phyloP scores from a whole-genome alignment of 2,888 invertebrate species.

The Agrenia bidenticulata region DNA sequence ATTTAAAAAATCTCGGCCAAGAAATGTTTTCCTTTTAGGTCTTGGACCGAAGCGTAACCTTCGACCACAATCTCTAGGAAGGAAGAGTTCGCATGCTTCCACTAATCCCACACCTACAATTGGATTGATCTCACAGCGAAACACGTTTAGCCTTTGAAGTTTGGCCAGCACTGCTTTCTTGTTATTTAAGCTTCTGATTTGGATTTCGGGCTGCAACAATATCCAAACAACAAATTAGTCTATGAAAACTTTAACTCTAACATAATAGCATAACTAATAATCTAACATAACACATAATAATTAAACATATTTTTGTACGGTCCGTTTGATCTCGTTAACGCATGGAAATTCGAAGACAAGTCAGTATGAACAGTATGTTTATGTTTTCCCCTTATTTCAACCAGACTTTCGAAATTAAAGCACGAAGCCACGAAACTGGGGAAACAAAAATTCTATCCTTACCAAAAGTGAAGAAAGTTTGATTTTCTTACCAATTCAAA shows the following conservation, averaged over 20 bases:
- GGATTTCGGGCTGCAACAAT: slow-evolving; percentile 39
- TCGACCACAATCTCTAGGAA: slow-evolving; percentile 6
- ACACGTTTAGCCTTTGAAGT: slow-evolving; percentile 39
- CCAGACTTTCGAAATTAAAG: slow-evolving; percentile 24
- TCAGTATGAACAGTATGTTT: slow-evolving; percentile 33
- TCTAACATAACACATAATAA: background rate
- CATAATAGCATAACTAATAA: background rate
- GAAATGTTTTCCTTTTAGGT: background rate
- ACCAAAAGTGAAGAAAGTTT: too few species aligned
- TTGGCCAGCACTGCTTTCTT: slow-evolving; percentile 35
- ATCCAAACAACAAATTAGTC: slow-evolving; percentile 10
- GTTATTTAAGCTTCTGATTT: slow-evolving; percentile 35
- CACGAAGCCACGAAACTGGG: slow-evolving; percentile 15
- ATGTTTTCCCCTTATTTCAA: slow-evolving; percentile 29
- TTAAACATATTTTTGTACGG: slow-evolving; percentile 24
- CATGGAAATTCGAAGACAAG: slow-evolving; percentile 25
- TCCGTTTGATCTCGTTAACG: slow-evolving; percentile 34
- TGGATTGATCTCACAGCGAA: slow-evolving; percentile 35
- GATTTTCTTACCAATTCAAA: slow-evolving; percentile 38
- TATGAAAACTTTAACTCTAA: background rate
- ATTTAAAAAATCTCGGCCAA: background rate
- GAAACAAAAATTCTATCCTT: too few species aligned
- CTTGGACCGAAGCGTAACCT: background rate
- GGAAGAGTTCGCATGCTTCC: slow-evolving; percentile 32
- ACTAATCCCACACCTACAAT: slow-evolving; percentile 29